phyloP scores from a whole-genome alignment of 53 echinoderm and acorn worm genomes.

The Paracentrotus lividus region DNA sequence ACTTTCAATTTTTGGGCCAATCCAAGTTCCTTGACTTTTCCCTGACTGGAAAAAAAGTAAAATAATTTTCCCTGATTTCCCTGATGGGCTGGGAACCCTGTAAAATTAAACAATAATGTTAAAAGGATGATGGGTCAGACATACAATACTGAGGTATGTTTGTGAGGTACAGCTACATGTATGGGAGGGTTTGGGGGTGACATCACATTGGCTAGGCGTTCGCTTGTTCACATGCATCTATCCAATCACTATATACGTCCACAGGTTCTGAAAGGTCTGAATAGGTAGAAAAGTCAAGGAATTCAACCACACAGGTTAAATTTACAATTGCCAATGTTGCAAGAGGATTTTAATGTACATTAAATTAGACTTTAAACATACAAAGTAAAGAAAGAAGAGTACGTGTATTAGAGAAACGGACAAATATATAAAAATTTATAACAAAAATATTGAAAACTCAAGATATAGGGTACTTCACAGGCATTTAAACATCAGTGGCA shows the following conservation, averaged over 20 bases:
- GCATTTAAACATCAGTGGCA: no score
- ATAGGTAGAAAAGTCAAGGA: neutral
- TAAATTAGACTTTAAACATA: no score
- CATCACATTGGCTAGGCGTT: conserved; percentile 87
- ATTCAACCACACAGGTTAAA: neutral
- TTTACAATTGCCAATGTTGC: neutral
- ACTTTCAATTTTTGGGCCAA: no score
- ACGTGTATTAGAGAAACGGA: no score
- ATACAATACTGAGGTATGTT: neutral
- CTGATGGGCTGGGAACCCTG: neutral
- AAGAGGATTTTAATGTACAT: neutral
- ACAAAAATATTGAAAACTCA: neutral
- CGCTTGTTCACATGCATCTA: conserved; percentile 97
- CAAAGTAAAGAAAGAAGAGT: neutral
- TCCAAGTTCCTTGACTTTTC: neutral
- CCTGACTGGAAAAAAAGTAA: neutral
- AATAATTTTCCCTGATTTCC: neutral
- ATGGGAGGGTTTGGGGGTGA: conserved; percentile 52
- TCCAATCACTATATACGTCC: conserved; percentile 99
- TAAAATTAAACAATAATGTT: no score
- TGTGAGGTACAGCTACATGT: conserved; percentile 22
- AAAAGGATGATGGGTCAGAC: no score
- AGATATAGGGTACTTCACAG: neutral
- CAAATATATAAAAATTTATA: neutral
- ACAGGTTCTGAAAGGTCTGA: conserved; percentile 98